Evolutionary conservation across 1,140 invertebrate genomes (phyloP).

Genomic region (Atta cephalotes): DNA sequence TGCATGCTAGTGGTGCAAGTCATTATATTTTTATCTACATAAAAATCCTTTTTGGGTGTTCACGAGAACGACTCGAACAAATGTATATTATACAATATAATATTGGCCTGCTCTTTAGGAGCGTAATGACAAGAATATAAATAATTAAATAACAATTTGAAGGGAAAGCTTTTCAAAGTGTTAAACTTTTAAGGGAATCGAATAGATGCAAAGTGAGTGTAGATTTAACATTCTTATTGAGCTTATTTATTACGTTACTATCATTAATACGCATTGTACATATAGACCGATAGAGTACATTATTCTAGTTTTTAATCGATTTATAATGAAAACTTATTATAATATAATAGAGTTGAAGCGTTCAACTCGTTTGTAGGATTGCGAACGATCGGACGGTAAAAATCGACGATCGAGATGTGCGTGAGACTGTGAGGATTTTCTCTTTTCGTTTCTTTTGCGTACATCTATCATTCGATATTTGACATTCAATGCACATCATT

Average conservation of each 20-base stretch:
- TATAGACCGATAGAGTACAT: slow-evolving; percentile 78
- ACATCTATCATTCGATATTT: slow-evolving; percentile 23
- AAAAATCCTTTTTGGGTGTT: slow-evolving; percentile 29
- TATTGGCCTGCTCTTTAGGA: slow-evolving; percentile 67
- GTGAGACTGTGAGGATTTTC: slow-evolving; percentile 28
- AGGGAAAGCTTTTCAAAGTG: slow-evolving; percentile 26
- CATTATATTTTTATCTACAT: slow-evolving; percentile 65
- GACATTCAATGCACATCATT: slow-evolving; percentile 21
- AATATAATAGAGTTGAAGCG: slow-evolving; percentile 19
- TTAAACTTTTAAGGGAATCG: slow-evolving; percentile 51
- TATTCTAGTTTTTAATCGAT: slow-evolving; percentile 49
- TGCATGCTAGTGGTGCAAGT: slow-evolving; percentile 12
- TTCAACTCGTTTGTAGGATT: slow-evolving; percentile 22
- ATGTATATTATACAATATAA: slow-evolving; percentile 68
- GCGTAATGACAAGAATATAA: slow-evolving; percentile 62
- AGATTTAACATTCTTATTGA: slow-evolving; percentile 77
- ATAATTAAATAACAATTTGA: slow-evolving; percentile 60
- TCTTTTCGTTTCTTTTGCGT: background rate
- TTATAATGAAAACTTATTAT: slow-evolving; percentile 1
- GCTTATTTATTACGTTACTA: slow-evolving; percentile 85
- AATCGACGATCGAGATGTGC: slow-evolving; percentile 27
- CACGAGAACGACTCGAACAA: slow-evolving; percentile 32
- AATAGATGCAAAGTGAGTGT: slow-evolving; percentile 74
- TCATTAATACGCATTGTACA: slow-evolving; percentile 80
- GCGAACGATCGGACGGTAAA: slow-evolving; percentile 9